Conservation (phyloP, 2,888 invertebrate genomes). For the Scaptomyza parva region DNA sequence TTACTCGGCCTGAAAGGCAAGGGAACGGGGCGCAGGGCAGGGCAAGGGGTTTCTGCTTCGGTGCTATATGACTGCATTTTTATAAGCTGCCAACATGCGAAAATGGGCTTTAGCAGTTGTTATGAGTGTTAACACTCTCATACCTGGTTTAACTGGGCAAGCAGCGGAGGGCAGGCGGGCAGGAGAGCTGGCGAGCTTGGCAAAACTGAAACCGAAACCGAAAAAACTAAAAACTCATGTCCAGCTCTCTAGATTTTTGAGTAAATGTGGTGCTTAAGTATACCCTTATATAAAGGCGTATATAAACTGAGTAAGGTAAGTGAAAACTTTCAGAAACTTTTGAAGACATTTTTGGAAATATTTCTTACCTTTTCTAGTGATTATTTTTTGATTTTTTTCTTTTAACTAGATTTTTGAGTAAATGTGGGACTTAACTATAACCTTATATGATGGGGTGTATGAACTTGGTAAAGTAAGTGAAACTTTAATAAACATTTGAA, state of each 20-base stretch:
- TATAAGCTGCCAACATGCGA: slow-evolving; percentile 84
- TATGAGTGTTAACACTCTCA: slow-evolving; percentile 81
- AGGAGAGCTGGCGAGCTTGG: slow-evolving; percentile 17
- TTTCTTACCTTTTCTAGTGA: no score
- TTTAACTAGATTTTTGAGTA: no score
- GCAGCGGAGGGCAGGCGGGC: no score
- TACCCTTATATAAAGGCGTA: slow-evolving; percentile 1
- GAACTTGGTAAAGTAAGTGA: no score
- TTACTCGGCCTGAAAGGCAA: no score
- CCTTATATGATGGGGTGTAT: no score
- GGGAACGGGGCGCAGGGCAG: neutral
- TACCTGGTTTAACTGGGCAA: slow-evolving; percentile 53
- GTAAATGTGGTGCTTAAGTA: neutral
- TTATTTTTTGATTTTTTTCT: no score
- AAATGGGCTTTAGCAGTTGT: slow-evolving; percentile 82
- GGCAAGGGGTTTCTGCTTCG: slow-evolving; percentile 19
- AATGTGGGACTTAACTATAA: no score
- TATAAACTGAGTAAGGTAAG: neutral
- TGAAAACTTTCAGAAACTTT: neutral
- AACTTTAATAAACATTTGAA: no score
- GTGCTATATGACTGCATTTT: slow-evolving; percentile 74
- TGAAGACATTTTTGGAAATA: no score
- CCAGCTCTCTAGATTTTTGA: slow-evolving; percentile 5
- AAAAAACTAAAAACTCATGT: slow-evolving; percentile 40
- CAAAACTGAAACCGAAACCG: slow-evolving; percentile 53